phyloP scores from a whole-genome alignment of 2,888 invertebrate genomes.

The Eristalis intricaria region DNA sequence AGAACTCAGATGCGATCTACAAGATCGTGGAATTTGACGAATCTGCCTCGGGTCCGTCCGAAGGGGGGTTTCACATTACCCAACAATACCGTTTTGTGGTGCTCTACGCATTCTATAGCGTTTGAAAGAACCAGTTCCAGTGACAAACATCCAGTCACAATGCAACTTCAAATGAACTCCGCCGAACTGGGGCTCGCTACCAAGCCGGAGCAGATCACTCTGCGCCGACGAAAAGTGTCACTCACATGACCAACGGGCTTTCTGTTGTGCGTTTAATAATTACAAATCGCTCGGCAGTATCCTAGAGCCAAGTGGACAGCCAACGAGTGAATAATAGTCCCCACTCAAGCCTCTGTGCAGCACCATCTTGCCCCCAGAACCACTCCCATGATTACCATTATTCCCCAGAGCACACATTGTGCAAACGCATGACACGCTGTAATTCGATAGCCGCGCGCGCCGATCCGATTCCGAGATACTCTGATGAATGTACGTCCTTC shows the following conservation, averaged over 20 bases:
- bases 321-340: slow-evolving; percentile 26
- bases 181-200: slow-evolving; percentile 15
- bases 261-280: slow-evolving; percentile 57
- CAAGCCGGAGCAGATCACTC: slow-evolving; percentile 14
- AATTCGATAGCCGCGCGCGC: slow-evolving; percentile 30
- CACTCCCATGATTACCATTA: slow-evolving; percentile 51
- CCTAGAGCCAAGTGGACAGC: slow-evolving; percentile 48
- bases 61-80: neutral
- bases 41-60: neutral
- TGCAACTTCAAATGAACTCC: slow-evolving; percentile 30
- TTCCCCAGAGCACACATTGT: slow-evolving; percentile 55
- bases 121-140: neutral
- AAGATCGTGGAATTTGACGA: neutral
- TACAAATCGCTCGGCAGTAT: slow-evolving; percentile 59
- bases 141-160: neutral
- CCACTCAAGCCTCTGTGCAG: slow-evolving; percentile 13
- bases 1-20: neutral
- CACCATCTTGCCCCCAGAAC: slow-evolving; percentile 22
- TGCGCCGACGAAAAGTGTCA: slow-evolving; percentile 37
- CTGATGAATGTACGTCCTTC: slow-evolving; percentile 33
- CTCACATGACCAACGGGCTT: slow-evolving; percentile 52
- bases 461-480: slow-evolving; percentile 14
- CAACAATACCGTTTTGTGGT: slow-evolving; percentile 4
- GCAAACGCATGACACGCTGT: slow-evolving; percentile 61
- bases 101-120: neutral